Evolutionary conservation across 2,888 invertebrate genomes (phyloP), one percentile per base, ranked within the genome.

Genomic region (Leptopterna dolabrata): DNA sequence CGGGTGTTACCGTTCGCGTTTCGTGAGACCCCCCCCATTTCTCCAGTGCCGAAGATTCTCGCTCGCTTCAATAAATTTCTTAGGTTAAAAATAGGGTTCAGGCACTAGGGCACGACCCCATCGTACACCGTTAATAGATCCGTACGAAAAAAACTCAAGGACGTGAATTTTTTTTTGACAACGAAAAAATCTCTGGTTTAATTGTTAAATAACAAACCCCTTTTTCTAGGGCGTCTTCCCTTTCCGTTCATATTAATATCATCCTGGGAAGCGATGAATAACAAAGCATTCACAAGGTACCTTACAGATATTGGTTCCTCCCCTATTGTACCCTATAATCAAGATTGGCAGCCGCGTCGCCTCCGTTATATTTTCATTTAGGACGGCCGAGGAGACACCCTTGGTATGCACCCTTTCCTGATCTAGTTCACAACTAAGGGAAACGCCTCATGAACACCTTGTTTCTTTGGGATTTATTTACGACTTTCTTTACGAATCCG

Each of bases 271-370:
- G 86, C 88, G 73, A 87, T 89, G 89, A 88, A 89, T 89, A 89
- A 89, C 87, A 89, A 89, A 80, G 30, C 78, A 63, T 24, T 47
- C 70, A 30, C 43, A n/a, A 81, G 85, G 86, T 76, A 73, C 76
- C 76, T 55, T 36, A 51, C 76, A 82, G 82, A 78, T 81, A 88
- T 82, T 86, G 88, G 88, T 76, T 80, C 82, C 45, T 24, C 76
- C 86, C 87, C 83, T 78, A 76, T 89, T 89, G 89, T 89, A 51
- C n/a, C 51, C 78, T 85, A 81, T 89, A 89, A 89, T 89, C 89
- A 89, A 88, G 89, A 89, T 89, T 89, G 89, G 89, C 89, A 89
- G 88, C 87, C 89, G 84, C 87, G 80, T 88, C 88, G 76, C 87
- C 70, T 55, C 84, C 81, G 88, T 84, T 87, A 89, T 89, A 89